Evolutionary conservation across 2,113 vertebrate species (phyloP), one percentile per base, ranked within the genome.

Genomic region (Laterallus jamaicensis): DNA sequence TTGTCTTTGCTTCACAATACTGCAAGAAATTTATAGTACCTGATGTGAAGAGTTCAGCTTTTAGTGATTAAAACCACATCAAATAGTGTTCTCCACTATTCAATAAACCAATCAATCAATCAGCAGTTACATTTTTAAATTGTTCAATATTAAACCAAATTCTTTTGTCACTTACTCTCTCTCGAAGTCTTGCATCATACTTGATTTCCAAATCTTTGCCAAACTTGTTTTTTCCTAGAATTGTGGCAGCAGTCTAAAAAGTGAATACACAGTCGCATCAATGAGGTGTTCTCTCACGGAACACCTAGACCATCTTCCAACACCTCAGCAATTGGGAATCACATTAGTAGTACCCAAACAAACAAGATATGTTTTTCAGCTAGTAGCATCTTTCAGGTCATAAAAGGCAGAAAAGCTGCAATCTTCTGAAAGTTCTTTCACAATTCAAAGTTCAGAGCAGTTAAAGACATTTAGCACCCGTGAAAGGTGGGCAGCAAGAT

Each of bases 171-270:
- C 98, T 98, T 93, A 99, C 99, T 97, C 99, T 98, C 95, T 99
- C 99, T 93, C 99, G 98, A 88, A 99, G 99, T 97, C 99, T 98
- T 39, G 98, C 95, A 82, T 99, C 99, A 70, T 97, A 97, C 40
- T 97, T 95, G 89, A 99, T 98, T 92, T 98, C 97, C 83, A 97
- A 82, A 59, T 97, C 98, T 94, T 97, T 98, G 87, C 98, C 98
- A 93, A 98, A 98, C 66, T 95, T 95, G 90, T 97, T 99, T 94
- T 98, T 98, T 87, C 93, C 98, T 96, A 99, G 92, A 97, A 99
- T 99, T 26, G 97, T 96, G 78, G 98, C 98, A 82, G 99, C 98
- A 4, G 99, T 99, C 99, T 99, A 96, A 91, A 92, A 95, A 82
- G 29, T 68, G 91, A 97, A 95, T 26, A 88, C 4, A 85, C 1